Percentiles rank a stretch among this genome's conserved stretches.
phyloP scores from a whole-genome alignment of 1,140 invertebrate species.

The Dinoponera quadriceps region DNA sequence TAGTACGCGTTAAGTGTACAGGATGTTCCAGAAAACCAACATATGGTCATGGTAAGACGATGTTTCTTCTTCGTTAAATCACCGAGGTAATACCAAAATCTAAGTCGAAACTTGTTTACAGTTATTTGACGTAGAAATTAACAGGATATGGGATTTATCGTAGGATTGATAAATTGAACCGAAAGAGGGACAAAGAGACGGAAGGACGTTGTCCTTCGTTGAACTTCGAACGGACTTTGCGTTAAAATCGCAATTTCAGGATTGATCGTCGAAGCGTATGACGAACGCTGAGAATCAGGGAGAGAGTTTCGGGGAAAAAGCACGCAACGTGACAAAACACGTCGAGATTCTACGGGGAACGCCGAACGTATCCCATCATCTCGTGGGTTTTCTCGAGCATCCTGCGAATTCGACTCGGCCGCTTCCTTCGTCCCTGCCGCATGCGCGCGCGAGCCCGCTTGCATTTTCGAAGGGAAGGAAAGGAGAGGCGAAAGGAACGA shows the following conservation, averaged over 20 bases:
- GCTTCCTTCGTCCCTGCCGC: constrained; percentile 26
- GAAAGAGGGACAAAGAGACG: background rate
- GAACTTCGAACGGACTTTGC: background rate
- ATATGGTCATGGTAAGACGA: background rate
- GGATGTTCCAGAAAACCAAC: background rate
- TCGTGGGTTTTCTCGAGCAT: constrained; percentile 10
- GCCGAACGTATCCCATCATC: background rate
- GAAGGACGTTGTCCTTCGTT: background rate
- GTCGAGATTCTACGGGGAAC: background rate
- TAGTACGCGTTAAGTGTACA: constrained; percentile 19
- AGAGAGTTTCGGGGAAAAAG: too few species aligned
- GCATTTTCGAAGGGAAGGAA: constrained; percentile 67
- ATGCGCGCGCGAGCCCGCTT: constrained; percentile 5
- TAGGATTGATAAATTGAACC: too few species aligned
- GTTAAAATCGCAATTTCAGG: background rate
- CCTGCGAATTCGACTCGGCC: constrained; percentile 21
- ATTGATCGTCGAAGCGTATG: background rate
- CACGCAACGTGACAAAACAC: background rate
- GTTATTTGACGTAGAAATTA: too few species aligned
- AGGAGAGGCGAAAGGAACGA: constrained; percentile 61
- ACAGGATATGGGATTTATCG: background rate
- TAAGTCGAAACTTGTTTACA: background rate
- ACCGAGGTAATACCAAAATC: background rate
- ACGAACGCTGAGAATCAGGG: background rate
- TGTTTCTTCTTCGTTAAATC: background rate